Conservation (phyloP, 2,113 vertebrate genomes). For the Zapus hudsonius region DNA sequence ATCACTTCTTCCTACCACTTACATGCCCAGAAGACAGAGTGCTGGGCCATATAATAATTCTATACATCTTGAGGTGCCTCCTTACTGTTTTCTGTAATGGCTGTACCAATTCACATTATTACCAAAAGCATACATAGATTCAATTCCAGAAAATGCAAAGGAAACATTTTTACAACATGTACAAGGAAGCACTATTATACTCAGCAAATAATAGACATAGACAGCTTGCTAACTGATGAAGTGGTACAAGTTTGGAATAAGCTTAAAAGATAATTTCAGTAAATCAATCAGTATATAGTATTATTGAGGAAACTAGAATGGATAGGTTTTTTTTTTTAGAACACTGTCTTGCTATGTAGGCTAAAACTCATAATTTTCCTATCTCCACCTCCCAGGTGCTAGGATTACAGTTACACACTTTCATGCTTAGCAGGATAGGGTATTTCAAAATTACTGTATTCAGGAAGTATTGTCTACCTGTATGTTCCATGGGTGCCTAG, state of each 20-base stretch:
- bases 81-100: neutral
- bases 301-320: neutral
- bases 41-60: neutral
- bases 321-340: neutral
- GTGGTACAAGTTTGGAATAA: neutral
- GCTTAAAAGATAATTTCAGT: constrained; percentile 18
- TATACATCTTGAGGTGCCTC: neutral
- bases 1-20: neutral
- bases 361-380: neutral
- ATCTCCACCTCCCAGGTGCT: neutral
- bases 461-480: neutral
- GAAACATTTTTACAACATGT: constrained; percentile 7
- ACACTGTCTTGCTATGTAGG: neutral
- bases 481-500: neutral
- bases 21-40: neutral
- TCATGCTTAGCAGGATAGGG: neutral
- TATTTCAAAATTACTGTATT: neutral
- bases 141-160: constrained; percentile 12
- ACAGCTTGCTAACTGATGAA: neutral
- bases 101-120: neutral
- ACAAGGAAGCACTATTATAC: constrained; percentile 22
- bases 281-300: constrained; percentile 11
- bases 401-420: neutral
- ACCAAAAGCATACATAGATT: neutral
- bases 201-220: neutral